phyloP scores from a whole-genome alignment of 2,888 invertebrate species.

The Pyralis farinalis region DNA sequence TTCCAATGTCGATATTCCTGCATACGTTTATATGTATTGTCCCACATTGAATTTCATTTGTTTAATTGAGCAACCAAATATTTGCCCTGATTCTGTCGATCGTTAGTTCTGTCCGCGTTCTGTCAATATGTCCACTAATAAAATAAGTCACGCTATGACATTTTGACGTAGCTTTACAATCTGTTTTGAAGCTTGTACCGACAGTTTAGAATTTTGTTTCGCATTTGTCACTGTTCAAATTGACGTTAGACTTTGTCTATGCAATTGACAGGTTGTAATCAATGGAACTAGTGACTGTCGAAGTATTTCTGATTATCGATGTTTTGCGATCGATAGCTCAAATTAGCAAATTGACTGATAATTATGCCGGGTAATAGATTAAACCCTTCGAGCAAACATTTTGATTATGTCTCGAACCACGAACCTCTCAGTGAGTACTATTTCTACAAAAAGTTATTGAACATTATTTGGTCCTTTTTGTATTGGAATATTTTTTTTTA shows the following conservation, averaged over 20 bases:
- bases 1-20: slow-evolving; percentile 28
- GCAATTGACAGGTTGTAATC: slow-evolving; percentile 37
- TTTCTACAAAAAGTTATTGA: too few relatives aligned
- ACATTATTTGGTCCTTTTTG: too few relatives aligned
- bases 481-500: too few relatives aligned
- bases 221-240: slow-evolving; percentile 23
- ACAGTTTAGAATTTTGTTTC: slow-evolving; percentile 26
- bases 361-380: too few relatives aligned
- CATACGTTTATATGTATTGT: slow-evolving; percentile 35
- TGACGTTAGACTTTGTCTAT: slow-evolving; percentile 34
- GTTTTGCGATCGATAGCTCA: slow-evolving; percentile 35
- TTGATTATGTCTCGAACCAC: too few relatives aligned
- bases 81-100: slow-evolving; percentile 58
- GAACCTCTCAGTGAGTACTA: too few relatives aligned
- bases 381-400: too few relatives aligned
- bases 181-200: slow-evolving; percentile 33
- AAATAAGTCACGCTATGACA: slow-evolving; percentile 41
- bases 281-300: slow-evolving; percentile 40
- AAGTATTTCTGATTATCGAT: slow-evolving; percentile 46
- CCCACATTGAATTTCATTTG: slow-evolving; percentile 58
- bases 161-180: slow-evolving; percentile 18
- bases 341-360: too few relatives aligned
- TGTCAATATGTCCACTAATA: slow-evolving; percentile 68
- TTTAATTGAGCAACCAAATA: slow-evolving; percentile 70
- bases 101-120: slow-evolving; percentile 64